These are phyloP conservation scores for Esox masquinongy DNA, from an alignment of 2,797 vertebrate species.

Conservation along the genomic window DNA sequence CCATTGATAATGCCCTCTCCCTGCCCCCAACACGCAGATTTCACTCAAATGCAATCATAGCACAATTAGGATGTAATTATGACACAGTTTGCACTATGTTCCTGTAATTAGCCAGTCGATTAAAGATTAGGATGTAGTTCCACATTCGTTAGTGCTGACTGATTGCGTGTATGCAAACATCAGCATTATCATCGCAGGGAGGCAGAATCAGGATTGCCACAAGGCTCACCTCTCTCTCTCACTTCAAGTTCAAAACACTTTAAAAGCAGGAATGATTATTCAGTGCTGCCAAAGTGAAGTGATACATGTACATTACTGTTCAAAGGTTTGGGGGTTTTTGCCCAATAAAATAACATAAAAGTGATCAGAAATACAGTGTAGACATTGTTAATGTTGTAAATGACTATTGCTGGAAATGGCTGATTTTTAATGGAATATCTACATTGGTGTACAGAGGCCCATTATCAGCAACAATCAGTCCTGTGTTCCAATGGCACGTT, in stretches of 20 bases:
- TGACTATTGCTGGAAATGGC: too few species aligned
- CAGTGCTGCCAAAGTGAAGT: too few species aligned
- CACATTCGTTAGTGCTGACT: conserved; percentile 51
- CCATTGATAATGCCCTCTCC: background rate
- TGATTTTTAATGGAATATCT: too few species aligned
- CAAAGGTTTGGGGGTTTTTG: too few species aligned
- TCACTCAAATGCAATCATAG: conserved; percentile 42
- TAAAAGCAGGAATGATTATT: too few species aligned
- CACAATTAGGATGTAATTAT: conserved; percentile 52
- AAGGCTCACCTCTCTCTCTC: conserved; percentile 15
- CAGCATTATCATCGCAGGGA: conserved; percentile 18
- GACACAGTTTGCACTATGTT: conserved; percentile 57
- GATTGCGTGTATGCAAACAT: conserved; percentile 57
- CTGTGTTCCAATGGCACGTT: too few species aligned
- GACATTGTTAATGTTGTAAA: too few species aligned
- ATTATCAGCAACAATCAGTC: too few species aligned
- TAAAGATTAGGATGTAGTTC: conserved; percentile 53
- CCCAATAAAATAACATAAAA: too few species aligned
- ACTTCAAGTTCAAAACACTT: background rate
- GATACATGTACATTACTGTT: too few species aligned
- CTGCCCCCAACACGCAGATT: conserved; percentile 30
- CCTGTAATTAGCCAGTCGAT: conserved; percentile 57
- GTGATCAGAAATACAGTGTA: too few species aligned
- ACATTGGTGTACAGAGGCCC: too few species aligned
- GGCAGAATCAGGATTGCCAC: conserved; percentile 21